These are phyloP conservation scores for Nasonia vitripennis DNA, from an alignment of 1,140 invertebrate genomes.

Conservation along the genomic window DNA sequence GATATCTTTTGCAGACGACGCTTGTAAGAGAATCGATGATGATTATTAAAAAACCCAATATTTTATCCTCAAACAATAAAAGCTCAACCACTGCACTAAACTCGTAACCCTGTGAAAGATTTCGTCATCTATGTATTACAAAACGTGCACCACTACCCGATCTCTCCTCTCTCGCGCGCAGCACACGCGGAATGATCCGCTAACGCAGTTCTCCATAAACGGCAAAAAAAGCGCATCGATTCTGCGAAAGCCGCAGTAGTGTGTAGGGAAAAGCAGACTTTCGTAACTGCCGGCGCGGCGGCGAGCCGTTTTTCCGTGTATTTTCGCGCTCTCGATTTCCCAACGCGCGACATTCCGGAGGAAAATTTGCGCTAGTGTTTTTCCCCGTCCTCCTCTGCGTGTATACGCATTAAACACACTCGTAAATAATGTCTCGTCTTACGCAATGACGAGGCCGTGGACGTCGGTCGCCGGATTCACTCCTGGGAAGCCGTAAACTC, in stretches of 20 bases:
- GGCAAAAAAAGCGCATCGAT: slow-evolving; percentile 1
- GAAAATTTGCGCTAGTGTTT: background rate
- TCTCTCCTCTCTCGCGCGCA: background rate
- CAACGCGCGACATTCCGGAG: slow-evolving; percentile 41
- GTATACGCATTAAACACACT: background rate
- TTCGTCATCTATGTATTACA: background rate
- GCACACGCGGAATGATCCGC: background rate
- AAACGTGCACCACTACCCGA: background rate
- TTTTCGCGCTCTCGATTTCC: background rate
- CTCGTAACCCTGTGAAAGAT: background rate
- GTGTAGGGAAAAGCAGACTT: background rate
- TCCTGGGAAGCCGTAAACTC: slow-evolving; percentile 46
- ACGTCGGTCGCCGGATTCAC: slow-evolving; percentile 21
- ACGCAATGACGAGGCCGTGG: slow-evolving; percentile 11
- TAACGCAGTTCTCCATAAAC: background rate
- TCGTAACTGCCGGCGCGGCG: background rate
- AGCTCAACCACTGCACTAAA: background rate
- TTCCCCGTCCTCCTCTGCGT: background rate
- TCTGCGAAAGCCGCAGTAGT: background rate
- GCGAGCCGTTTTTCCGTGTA: background rate
- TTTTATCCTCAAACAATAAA: background rate
- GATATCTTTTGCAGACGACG: too few relatives aligned
- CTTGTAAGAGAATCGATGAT: too few relatives aligned
- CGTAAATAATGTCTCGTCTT: background rate
- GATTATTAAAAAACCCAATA: too few relatives aligned